phyloP scores from a whole-genome alignment of 2,113 vertebrate species.

The Anser cygnoides region DNA sequence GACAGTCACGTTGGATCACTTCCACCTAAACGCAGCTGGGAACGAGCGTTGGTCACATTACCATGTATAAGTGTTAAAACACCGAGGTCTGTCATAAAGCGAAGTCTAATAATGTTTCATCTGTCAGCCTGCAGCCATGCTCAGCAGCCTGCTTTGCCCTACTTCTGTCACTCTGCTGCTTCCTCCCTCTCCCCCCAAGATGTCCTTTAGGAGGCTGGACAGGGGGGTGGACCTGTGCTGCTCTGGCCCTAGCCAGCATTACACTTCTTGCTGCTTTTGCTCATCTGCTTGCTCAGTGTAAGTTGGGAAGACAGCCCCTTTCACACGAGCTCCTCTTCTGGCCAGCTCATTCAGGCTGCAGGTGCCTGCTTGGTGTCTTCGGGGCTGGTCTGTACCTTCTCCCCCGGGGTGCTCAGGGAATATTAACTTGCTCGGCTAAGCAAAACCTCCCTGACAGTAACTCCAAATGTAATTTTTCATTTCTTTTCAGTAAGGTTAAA shows the following conservation, averaged over 20 bases:
- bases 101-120: neutral
- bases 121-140: neutral
- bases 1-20: neutral
- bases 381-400: neutral
- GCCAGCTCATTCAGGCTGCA: neutral
- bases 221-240: neutral
- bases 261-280: neutral
- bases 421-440: neutral
- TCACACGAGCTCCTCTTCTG: neutral
- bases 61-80: neutral
- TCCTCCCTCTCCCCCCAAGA: neutral
- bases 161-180: neutral
- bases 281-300: neutral
- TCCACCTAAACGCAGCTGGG: neutral
- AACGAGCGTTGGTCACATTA: neutral
- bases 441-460: neutral
- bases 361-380: neutral
- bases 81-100: neutral
- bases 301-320: neutral
- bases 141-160: neutral
- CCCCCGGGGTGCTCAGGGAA: neutral
- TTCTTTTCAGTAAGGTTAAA: too few relatives aligned
- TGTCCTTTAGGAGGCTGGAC: neutral
- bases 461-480: neutral
- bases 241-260: neutral